These are phyloP conservation scores for Epinotia bilunana DNA, from an alignment of 2,888 invertebrate genomes.

Conservation along the genomic window DNA sequence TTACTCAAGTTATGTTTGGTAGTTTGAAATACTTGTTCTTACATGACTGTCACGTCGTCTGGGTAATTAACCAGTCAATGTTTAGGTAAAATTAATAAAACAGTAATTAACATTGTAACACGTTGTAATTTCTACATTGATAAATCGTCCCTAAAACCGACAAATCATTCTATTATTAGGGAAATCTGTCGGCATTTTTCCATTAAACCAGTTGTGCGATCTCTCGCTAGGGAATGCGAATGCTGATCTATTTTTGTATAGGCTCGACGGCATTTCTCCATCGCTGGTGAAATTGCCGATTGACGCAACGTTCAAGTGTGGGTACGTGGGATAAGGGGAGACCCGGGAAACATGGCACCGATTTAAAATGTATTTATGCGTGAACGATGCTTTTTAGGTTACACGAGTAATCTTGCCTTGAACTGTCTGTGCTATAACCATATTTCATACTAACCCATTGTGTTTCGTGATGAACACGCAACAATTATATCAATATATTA, in stretches of 20 bases:
- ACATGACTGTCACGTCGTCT: no score
- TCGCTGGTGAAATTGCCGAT: conserved; percentile 28
- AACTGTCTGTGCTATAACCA: no score
- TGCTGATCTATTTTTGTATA: conserved; percentile 34
- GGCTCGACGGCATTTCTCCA: conserved; percentile 28
- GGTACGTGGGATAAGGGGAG: not conserved
- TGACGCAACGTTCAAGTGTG: conserved; percentile 13
- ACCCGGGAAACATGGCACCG: not conserved
- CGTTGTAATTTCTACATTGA: not conserved
- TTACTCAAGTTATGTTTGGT: no score
- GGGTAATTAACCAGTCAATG: no score
- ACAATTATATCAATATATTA: not conserved
- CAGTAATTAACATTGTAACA: no score
- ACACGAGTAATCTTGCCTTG: not conserved
- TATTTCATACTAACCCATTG: no score
- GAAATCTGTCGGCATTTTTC: conserved; percentile 22
- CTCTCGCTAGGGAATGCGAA: conserved; percentile 16
- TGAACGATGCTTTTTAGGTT: not conserved
- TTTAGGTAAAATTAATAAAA: no score
- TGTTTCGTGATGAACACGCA: not conserved
- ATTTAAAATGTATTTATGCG: not conserved
- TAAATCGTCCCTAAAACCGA: not conserved
- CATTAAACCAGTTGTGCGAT: conserved; percentile 32
- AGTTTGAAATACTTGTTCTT: no score
- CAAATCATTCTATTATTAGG: conserved; percentile 1